Conservation (phyloP, 2,888 invertebrate genomes). For the Ophioninae sp. region DNA sequence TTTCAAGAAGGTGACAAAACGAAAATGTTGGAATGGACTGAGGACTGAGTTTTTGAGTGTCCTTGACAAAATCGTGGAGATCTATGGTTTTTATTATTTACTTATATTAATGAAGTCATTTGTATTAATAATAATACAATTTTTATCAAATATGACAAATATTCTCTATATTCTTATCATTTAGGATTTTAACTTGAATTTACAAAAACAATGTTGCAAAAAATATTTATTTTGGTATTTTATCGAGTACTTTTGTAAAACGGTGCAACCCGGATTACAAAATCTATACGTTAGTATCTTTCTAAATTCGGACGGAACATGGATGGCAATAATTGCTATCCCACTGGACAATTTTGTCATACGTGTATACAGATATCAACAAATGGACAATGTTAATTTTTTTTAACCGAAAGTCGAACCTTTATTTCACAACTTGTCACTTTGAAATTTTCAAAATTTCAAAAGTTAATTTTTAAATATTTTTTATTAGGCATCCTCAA, state of each 20-base stretch:
- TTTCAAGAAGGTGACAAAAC: not conserved
- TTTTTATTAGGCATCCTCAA: not conserved
- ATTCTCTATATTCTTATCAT: not conserved
- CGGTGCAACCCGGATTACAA: not conserved
- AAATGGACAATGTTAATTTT: not conserved
- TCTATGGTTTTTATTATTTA: too few species aligned
- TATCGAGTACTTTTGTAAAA: not conserved
- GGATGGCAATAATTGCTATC: not conserved
- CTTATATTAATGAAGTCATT: too few species aligned
- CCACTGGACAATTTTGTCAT: not conserved
- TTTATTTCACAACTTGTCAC: not conserved
- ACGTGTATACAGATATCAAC: not conserved
- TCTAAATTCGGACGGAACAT: not conserved
- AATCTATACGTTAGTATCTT: not conserved
- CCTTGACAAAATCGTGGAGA: not conserved
- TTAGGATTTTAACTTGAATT: too few species aligned
- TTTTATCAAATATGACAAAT: not conserved
- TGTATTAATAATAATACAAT: too few species aligned
- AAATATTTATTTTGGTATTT: not conserved
- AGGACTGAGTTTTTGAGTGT: not conserved
- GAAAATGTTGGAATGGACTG: not conserved
- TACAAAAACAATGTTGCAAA: too few species aligned
- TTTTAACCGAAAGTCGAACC: not conserved
- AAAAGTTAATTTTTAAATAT: not conserved
- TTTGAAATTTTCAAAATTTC: not conserved